A percentile compares a stretch with the other conserved stretches of the same genome.
Conservation (phyloP, 92 coral and sea anemone species). For the Paramuricea clavata region DNA sequence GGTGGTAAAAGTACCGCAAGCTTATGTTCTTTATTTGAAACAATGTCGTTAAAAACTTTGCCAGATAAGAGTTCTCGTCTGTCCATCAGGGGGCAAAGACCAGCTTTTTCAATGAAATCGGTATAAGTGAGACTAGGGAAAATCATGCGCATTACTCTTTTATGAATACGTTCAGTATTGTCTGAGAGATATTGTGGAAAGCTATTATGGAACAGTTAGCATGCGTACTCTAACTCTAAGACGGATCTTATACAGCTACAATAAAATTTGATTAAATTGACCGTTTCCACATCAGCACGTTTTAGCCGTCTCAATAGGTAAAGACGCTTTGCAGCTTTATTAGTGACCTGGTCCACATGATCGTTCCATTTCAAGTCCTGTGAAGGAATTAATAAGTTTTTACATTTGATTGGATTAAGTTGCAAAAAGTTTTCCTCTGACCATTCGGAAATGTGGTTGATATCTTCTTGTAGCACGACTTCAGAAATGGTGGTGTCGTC, state of each 20-base stretch:
- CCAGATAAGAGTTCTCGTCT: slow-evolving; percentile 17
- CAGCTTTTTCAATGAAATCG: slow-evolving; percentile 10
- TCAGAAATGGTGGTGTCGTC: slow-evolving; percentile 23
- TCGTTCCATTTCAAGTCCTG: slow-evolving; percentile 1
- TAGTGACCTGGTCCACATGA: slow-evolving; percentile 10
- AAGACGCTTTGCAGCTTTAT: not conserved
- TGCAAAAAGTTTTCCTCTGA: slow-evolving; percentile 12
- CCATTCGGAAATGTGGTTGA: slow-evolving; percentile 16
- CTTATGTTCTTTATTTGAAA: slow-evolving; percentile 1
- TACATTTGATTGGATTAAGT: slow-evolving; percentile 14
- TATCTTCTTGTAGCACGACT: slow-evolving; percentile 25
- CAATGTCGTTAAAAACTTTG: slow-evolving; percentile 13
- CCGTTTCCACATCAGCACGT: slow-evolving; percentile 15
- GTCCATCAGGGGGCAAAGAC: not conserved
- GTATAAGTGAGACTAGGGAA: slow-evolving; percentile 1
- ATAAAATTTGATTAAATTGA: not conserved
- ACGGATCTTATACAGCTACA: no score
- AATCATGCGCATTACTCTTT: slow-evolving; percentile 19
- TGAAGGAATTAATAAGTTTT: slow-evolving; percentile 10
- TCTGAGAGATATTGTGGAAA: slow-evolving; percentile 23
- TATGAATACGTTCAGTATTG: slow-evolving; percentile 16
- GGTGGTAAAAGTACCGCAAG: slow-evolving; percentile 9
- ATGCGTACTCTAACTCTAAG: slow-evolving; percentile 15
- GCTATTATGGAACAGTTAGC: slow-evolving; percentile 17
- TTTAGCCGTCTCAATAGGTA: slow-evolving; percentile 18